Evolutionary conservation across 2,797 vertebrate genomes (phyloP).

Genomic region (Rhynchonycteris naso): DNA sequence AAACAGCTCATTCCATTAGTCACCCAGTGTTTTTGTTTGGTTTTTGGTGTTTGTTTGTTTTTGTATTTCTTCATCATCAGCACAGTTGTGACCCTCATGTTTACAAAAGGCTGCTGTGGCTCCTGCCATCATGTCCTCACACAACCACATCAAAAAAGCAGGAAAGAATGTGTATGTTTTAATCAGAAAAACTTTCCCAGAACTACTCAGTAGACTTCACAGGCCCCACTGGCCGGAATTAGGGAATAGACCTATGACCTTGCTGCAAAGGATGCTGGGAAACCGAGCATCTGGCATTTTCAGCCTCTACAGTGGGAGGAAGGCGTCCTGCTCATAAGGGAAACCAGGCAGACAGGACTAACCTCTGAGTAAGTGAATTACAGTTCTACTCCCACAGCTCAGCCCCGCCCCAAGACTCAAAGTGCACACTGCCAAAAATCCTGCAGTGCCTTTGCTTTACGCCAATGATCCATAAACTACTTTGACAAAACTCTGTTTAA

Average conservation of each 20-base stretch:
- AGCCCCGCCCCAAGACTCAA: background rate
- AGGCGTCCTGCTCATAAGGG: background rate
- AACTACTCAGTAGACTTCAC: background rate
- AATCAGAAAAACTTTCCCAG: background rate
- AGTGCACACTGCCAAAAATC: background rate
- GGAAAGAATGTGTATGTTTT: background rate
- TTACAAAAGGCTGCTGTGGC: background rate
- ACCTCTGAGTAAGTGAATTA: background rate
- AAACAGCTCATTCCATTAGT: background rate
- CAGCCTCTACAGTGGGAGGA: background rate
- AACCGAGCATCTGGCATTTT: background rate
- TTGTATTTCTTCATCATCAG: background rate
- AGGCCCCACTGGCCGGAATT: background rate
- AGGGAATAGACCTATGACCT: background rate
- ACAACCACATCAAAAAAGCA: background rate
- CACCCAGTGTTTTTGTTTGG: background rate
- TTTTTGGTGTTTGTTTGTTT: background rate
- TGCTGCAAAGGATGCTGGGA: background rate
- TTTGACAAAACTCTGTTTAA: background rate
- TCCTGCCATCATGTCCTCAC: background rate
- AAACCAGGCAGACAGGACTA: background rate
- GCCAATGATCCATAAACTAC: background rate
- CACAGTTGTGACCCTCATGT: background rate
- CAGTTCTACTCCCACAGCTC: background rate
- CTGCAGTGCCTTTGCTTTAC: background rate